Base-by-base conservation (phyloP, 1,140 invertebrate genomes). In the Charaxes varanes region DNA sequence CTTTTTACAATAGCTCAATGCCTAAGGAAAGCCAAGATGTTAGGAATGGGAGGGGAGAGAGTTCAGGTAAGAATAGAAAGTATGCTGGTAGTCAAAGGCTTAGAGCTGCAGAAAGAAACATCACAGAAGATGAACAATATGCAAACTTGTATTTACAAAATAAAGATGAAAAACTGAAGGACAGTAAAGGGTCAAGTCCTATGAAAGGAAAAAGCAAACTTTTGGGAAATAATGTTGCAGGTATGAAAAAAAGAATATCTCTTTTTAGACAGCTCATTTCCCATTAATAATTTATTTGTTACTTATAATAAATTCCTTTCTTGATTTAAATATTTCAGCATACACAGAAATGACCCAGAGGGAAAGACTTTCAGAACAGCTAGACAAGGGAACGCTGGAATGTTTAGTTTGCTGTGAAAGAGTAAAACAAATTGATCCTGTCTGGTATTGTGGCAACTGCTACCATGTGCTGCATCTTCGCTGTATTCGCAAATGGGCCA, bases 341-440 rank as follows among this genome's bases (percentile, higher is more conserved):
- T 63, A 86, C 50, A 84, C 86, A 38, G 86, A 86, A 51, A 84
- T 87, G 43, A 90, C 89, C 23, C 93, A 95, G 67, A 85, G 92
- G 23, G 95, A 95, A 64, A 86, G 91, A 23, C 85, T 97, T 12
- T 92, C 90, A 12, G 91, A 95, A 7, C 92, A 95, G 62, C 74
- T 98, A 12, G 90, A 90, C 38, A 88, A 88, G 28, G 90, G 92
- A 1, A 87, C 86, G 0, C 86, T 97, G 30, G 97, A 98, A 71
- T 99, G 97, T 68, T 86, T 97, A 52, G 94, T 99, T 2, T 99
- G 97, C 65, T 97, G 93, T 71, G 95, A 97, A 27, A 80, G 86
- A 23, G 91, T 98, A 15, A 89, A 90, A 42, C 89, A 93, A 41
- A 87, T 86, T 16, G 90, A 96, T 57, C 82, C 90, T 5, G 90